Evolutionary conservation across 37 sponge, comb jelly and placozoan genomes (phyloP).

Genomic region (Haliclona indistincta): DNA sequence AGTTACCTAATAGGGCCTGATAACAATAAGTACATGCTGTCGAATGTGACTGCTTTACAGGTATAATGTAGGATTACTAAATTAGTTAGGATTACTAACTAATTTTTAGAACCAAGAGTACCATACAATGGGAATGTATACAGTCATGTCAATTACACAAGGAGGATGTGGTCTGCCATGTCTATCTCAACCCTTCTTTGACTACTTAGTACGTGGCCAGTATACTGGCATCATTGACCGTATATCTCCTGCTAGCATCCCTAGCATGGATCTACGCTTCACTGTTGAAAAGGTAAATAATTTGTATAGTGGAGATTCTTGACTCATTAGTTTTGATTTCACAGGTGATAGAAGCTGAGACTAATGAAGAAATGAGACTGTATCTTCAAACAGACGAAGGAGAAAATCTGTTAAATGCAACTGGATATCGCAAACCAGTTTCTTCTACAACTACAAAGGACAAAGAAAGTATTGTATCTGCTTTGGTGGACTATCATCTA

Average conservation of each 20-base stretch:
- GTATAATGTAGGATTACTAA: neutral
- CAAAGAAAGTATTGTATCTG: neutral
- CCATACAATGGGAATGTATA: slow-evolving; percentile 16
- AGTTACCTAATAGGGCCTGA: neutral
- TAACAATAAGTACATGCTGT: neutral
- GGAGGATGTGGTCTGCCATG: slow-evolving; percentile 32
- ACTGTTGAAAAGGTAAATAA: neutral
- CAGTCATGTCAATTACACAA: slow-evolving; percentile 33
- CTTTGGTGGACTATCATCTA: slow-evolving; percentile 28
- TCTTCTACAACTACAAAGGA: neutral
- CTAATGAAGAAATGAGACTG: slow-evolving; percentile 9
- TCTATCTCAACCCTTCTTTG: slow-evolving; percentile 16
- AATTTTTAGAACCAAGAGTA: neutral
- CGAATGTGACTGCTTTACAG: slow-evolving; percentile 9
- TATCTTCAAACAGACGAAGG: slow-evolving; percentile 2
- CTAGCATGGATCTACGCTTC: too few relatives aligned
- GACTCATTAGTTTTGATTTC: neutral
- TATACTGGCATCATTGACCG: too few relatives aligned
- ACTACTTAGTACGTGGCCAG: slow-evolving; percentile 26
- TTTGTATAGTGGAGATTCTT: too few relatives aligned
- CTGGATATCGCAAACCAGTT: slow-evolving; percentile 23
- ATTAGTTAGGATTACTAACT: neutral
- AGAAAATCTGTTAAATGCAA: neutral
- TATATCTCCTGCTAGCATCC: too few relatives aligned
- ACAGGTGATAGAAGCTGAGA: slow-evolving; percentile 15